Conservation (phyloP, 2,113 vertebrate species). For the Taxidea taxus region DNA sequence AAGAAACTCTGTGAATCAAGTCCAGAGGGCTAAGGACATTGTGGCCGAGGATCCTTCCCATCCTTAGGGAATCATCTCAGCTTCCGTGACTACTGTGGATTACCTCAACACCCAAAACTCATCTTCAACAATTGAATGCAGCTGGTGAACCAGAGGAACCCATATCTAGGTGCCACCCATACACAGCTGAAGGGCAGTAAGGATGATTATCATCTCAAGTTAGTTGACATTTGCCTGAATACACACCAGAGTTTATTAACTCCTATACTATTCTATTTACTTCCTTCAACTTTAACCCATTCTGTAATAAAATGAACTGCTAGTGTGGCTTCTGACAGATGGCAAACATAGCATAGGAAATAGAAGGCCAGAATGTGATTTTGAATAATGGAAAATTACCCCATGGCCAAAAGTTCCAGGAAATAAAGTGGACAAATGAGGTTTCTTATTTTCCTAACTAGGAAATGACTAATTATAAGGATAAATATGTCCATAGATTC, state of each 20-base stretch:
- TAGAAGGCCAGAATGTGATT: neutral
- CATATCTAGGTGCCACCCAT: too few species aligned
- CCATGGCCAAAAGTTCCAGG: neutral
- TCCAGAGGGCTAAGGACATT: neutral
- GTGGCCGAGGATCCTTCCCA: neutral
- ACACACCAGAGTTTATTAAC: neutral
- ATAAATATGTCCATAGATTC: neutral
- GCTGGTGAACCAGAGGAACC: neutral
- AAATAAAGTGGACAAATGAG: neutral
- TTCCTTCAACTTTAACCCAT: neutral
- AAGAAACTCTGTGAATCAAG: neutral
- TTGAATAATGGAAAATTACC: neutral
- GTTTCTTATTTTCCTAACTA: neutral
- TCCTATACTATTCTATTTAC: neutral
- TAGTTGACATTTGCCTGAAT: neutral
- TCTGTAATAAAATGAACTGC: neutral
- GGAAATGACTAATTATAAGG: neutral
- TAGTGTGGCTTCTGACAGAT: neutral
- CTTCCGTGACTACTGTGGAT: neutral
- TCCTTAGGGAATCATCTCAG: neutral
- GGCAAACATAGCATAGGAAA: neutral
- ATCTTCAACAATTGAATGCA: neutral
- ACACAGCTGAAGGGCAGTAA: neutral
- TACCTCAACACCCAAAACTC: neutral
- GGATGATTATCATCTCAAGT: neutral